Base-by-base conservation (phyloP, 2,888 invertebrate genomes). In the Merodon equestris region DNA sequence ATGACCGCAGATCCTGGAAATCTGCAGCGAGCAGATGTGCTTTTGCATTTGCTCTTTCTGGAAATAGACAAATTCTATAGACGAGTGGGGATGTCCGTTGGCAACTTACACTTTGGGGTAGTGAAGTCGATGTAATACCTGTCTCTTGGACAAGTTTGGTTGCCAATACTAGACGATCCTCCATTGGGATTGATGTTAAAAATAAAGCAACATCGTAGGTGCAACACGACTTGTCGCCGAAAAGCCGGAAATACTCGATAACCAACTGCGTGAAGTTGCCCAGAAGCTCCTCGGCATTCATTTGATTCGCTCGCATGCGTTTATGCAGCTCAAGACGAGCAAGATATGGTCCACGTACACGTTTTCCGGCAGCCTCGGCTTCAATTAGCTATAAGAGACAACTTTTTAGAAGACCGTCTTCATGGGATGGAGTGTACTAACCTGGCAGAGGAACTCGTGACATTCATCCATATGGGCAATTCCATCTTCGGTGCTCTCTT, bases 161-260 rank as follows among this genome's bases (percentile, higher is more conserved):
- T 34, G 92, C 90, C 61, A 93, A 88, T 48, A 93, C 91, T 9
- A 91, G 90, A 42, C 91, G 90, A 5, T 94, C 91, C 36, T 86
- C 83, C 77, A 85, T 84, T 15, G 85, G 83, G 81, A 96, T 90
- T 83, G 95, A 90, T 47, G 91, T 89, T 51, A 97, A 87, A 87
- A 95, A 97, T 4, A 93, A 90, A 75, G 93, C 92, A 56, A 98
- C 90, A 87, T 98, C 98, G 9, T 93, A 92, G 73, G 96, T 95
- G 74, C 95, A 95, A 88, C 96, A 96, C 0, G 94, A 93, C 85
- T 96, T 96, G 84, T 94, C 93, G 1, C 97, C 97, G 89, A 97
- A 98, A 82, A 88, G 81, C 9, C 90, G 89, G 83, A 95, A 94
- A 89, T 97, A 98, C 83, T 94, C 93, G 75, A 94, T 90, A 86